Evolutionary conservation across 2,113 vertebrate species (phyloP).

Genomic region (Opisthocomus hoazin): DNA sequence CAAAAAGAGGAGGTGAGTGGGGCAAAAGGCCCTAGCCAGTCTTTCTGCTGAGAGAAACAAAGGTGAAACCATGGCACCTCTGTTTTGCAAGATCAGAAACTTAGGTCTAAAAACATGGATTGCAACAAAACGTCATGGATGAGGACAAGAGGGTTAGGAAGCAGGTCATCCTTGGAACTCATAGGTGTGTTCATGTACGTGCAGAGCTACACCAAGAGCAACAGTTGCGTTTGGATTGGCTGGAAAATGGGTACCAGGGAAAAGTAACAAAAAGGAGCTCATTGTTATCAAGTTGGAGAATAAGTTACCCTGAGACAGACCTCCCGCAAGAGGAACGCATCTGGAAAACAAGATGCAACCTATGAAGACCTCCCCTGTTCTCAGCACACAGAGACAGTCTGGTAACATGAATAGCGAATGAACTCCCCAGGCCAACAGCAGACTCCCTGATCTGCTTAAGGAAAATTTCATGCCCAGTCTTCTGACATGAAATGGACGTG

Average conservation of each 20-base stretch:
- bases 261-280: not conserved
- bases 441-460: not conserved
- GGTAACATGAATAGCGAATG: not conserved
- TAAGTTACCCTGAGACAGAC: not conserved
- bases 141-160: not conserved
- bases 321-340: not conserved
- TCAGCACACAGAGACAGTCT: not conserved
- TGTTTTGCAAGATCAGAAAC: not conserved
- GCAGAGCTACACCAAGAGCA: not conserved
- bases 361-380: not conserved
- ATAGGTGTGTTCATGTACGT: rapidly evolving
- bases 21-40: not conserved
- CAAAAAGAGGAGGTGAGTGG: not conserved
- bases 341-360: not conserved
- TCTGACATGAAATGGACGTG: not conserved
- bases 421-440: not conserved
- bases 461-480: not conserved
- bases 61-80: not conserved
- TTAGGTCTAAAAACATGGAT: not conserved
- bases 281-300: not conserved
- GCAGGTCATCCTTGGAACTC: not conserved
- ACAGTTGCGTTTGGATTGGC: not conserved
- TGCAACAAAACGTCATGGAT: not conserved
- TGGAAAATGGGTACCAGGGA: not conserved
- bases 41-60: not conserved